A percentile compares a stretch with the other conserved stretches of the same genome.
Evolutionary conservation across 2,113 vertebrate genomes (phyloP).

Genomic region (Bubalus kerabau): DNA sequence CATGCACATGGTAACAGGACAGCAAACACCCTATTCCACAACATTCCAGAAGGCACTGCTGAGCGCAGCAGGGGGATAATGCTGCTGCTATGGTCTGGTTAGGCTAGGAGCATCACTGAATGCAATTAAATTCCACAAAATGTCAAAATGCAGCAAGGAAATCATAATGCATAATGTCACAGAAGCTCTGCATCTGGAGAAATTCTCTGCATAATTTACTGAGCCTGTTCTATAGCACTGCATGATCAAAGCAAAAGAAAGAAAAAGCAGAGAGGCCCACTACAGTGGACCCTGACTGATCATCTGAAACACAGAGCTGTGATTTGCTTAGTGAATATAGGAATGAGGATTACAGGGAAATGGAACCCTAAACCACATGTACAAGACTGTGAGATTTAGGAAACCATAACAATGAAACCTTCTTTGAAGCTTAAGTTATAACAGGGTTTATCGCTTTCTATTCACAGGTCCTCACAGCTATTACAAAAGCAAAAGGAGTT

Average conservation of each 20-base stretch:
- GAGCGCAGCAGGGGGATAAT: neutral
- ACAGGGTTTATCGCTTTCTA: neutral
- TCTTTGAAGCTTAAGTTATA: neutral
- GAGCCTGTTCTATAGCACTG: neutral
- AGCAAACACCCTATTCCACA: neutral
- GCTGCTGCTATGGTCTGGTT: neutral
- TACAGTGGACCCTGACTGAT: no score
- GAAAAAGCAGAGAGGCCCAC: neutral
- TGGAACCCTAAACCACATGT: neutral
- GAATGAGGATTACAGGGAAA: neutral
- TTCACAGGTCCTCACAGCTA: neutral
- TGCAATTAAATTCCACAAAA: slow-evolving; percentile 52
- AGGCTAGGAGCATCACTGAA: neutral
- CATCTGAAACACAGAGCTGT: neutral
- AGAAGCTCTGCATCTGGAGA: slow-evolving; percentile 16
- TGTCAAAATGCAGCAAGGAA: slow-evolving; percentile 56
- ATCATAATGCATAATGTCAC: neutral
- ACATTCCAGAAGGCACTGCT: neutral
- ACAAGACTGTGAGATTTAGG: neutral
- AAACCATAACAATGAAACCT: neutral
- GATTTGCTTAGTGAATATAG: neutral
- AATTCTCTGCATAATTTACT: slow-evolving; percentile 22
- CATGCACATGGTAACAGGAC: neutral
- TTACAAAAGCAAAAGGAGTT: neutral
- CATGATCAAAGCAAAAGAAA: slow-evolving; percentile 11